These are phyloP conservation scores for Dimorphilus gyrociliatus DNA, from an alignment of 2,888 invertebrate species.

Conservation along the genomic window DNA sequence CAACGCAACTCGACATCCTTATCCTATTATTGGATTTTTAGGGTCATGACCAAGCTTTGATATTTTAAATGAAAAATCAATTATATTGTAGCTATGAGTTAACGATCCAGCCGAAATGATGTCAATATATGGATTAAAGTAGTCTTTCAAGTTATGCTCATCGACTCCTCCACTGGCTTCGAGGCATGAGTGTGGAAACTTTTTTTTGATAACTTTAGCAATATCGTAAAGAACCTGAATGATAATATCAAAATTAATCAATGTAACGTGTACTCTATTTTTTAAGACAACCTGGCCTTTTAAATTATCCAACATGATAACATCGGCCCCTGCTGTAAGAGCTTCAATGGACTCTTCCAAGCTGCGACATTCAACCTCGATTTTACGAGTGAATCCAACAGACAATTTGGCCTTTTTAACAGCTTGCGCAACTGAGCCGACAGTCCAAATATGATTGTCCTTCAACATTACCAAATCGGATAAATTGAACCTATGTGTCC, in stretches of 20 bases:
- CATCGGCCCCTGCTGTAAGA: constrained; percentile 34
- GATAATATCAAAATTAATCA: background rate
- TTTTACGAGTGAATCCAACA: constrained; percentile 33
- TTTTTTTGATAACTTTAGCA: constrained; percentile 24
- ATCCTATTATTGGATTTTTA: no score
- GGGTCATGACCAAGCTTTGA: no score
- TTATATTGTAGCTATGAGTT: constrained; percentile 36
- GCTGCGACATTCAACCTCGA: constrained; percentile 39
- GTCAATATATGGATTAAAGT: constrained; percentile 28
- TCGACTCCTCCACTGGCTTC: constrained; percentile 39
- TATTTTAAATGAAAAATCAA: constrained; percentile 39
- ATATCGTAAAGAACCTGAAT: constrained; percentile 21
- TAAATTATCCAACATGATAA: constrained; percentile 41
- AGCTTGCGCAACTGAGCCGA: constrained; percentile 35
- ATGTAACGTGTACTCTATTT: background rate
- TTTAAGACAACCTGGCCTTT: background rate
- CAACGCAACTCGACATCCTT: no score
- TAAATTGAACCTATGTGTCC: constrained; percentile 37
- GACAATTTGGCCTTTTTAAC: constrained; percentile 27
- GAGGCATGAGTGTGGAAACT: constrained; percentile 26
- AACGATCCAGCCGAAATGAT: constrained; percentile 36
- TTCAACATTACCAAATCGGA: constrained; percentile 40
- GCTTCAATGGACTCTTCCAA: constrained; percentile 36
- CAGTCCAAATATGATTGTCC: constrained; percentile 39
- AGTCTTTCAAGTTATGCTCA: constrained; percentile 22